Conservation (phyloP, 2,888 invertebrate species). For the Meteorus colon region DNA sequence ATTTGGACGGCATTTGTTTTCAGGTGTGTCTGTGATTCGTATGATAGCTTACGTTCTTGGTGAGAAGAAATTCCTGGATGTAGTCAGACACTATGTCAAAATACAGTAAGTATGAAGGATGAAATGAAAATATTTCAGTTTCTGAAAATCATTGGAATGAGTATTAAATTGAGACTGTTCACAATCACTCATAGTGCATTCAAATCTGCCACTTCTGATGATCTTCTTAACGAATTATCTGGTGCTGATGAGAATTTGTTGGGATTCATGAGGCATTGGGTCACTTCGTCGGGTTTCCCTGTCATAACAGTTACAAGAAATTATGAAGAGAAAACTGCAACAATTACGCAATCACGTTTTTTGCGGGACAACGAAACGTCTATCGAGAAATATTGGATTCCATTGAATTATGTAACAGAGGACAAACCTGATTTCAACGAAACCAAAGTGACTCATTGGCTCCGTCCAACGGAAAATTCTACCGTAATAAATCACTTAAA, state of each 20-base stretch:
- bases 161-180: background rate
- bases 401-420: slow-evolving; percentile 61
- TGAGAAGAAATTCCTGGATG: slow-evolving; percentile 71
- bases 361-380: background rate
- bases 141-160: too few species aligned
- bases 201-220: slow-evolving; percentile 72
- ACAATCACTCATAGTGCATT: slow-evolving; percentile 43
- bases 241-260: slow-evolving; percentile 58
- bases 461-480: slow-evolving; percentile 58
- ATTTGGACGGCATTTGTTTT: slow-evolving; percentile 39
- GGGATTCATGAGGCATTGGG: slow-evolving; percentile 76
- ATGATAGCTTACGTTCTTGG: slow-evolving; percentile 76
- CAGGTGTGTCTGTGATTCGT: slow-evolving; percentile 75
- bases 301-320: slow-evolving; percentile 76
- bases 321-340: slow-evolving; percentile 72
- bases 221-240: slow-evolving; percentile 71
- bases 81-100: slow-evolving; percentile 61
- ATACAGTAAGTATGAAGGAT: slow-evolving; percentile 60
- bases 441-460: slow-evolving; percentile 75
- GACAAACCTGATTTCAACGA: slow-evolving; percentile 72
- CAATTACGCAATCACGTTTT: slow-evolving; percentile 72
- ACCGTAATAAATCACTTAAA: slow-evolving; percentile 60
- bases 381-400: slow-evolving; percentile 61
- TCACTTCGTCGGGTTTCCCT: slow-evolving; percentile 80
- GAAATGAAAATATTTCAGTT: background rate